Base-by-base conservation (phyloP, 2,113 vertebrate genomes). In the Forbesichthys agassizii region DNA sequence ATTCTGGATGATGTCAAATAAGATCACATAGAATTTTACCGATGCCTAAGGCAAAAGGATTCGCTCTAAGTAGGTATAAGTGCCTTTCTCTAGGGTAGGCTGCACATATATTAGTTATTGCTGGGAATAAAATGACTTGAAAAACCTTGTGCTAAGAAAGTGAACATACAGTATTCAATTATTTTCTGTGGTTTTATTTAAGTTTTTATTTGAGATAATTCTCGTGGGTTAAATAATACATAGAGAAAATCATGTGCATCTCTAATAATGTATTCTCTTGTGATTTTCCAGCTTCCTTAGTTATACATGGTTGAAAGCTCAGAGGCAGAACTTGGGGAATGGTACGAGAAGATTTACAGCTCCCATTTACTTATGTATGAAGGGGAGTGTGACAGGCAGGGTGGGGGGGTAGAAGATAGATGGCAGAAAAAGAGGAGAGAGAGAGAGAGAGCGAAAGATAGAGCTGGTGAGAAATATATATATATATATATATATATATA, bases 301-400 rank as follows among this genome's bases (percentile, higher is more conserved):
- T 75, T 73, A 83, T 80, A 74, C 54, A 66, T 73, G 62, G 62
- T 49, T 61, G 54, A 80, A 69, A 62, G 66, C 68, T 56, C 33
- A 11, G 47, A 55, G 66, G 70, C 54, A 69, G 64, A 84, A 81
- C 56, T 78, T 77, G 51, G n/a, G 57, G 46, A 79, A 49, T 14
- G 36, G 48, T 62, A 61, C 62, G 67, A 61, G 4, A 69, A 63
- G 56, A 70, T 79, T 79, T 60, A 12, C 60, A 27, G 47, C 68
- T 73, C 68, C 83, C 48, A 68, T 74, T 89, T 72, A 84, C 56
- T 84, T 74, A 84, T 71, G 53, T n/a, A 56, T 71, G 69, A 56
- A 12, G 51, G 20, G 20, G 20, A 20, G 20, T 20, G 20, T 20
- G 20, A 20, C 20, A 20, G 20, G 20, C 20, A 20, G 18, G 36